Percentiles rank a stretch among this genome's conserved stretches.
Conservation (phyloP, 2,888 invertebrate genomes). For the Drosophila vallismaia region DNA sequence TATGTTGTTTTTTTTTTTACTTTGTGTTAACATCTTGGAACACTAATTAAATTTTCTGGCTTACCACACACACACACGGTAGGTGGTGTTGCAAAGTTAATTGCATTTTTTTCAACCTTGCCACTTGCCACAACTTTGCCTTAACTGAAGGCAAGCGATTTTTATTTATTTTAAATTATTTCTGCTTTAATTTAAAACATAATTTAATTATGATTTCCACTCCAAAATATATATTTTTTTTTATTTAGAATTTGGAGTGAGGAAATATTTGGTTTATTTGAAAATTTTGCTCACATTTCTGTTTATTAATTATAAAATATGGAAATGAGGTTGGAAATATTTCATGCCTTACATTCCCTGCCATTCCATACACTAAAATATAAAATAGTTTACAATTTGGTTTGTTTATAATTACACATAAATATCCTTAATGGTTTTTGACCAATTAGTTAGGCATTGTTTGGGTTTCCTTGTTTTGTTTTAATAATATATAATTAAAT, state of each 20-base stretch:
- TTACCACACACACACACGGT: slow-evolving; percentile 7
- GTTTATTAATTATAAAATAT: slow-evolving; percentile 39
- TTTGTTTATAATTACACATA: no score
- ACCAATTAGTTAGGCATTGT: no score
- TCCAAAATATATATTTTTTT: no score
- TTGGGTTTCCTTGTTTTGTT: neutral
- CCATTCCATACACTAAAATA: slow-evolving; percentile 25
- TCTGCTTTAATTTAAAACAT: neutral
- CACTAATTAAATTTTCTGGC: slow-evolving; percentile 46
- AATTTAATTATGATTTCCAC: neutral
- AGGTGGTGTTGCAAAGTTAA: slow-evolving; percentile 26
- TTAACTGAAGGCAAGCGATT: neutral
- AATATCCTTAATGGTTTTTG: no score
- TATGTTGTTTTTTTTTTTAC: slow-evolving; percentile 13
- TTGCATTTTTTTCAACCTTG: slow-evolving; percentile 51
- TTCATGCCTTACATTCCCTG: slow-evolving; percentile 19
- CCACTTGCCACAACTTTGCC: neutral
- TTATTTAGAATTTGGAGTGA: neutral
- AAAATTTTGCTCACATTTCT: neutral
- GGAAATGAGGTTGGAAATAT: slow-evolving; percentile 42
- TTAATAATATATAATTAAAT: neutral
- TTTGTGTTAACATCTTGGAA: slow-evolving; percentile 26
- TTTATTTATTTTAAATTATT: slow-evolving; percentile 19
- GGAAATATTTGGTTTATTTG: slow-evolving; percentile 10
- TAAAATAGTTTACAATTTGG: neutral